These are phyloP conservation scores for Linyphia triangularis DNA, from an alignment of 2,888 invertebrate species.

Conservation along the genomic window DNA sequence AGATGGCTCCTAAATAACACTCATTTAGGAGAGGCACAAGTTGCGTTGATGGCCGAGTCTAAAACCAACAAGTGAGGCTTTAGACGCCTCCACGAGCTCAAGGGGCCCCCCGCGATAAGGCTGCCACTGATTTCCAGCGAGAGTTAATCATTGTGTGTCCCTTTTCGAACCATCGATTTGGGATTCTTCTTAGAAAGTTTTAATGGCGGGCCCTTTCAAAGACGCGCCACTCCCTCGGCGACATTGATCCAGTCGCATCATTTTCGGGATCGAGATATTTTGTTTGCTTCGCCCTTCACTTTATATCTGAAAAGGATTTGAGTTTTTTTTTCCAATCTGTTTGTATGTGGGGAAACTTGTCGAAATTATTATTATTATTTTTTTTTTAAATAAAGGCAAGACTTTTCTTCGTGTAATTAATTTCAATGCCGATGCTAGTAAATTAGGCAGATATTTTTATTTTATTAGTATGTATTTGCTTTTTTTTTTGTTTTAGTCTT, in stretches of 20 bases:
- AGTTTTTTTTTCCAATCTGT: too few relatives aligned
- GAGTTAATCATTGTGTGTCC: constrained; percentile 72
- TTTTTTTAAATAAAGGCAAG: too few relatives aligned
- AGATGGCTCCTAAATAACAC: constrained; percentile 74
- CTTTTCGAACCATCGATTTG: constrained; percentile 61
- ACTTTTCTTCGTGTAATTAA: too few relatives aligned
- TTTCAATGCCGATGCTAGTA: too few relatives aligned
- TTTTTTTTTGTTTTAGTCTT: too few relatives aligned
- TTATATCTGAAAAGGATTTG: too few relatives aligned
- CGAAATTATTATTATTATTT: too few relatives aligned
- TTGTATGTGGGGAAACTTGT: too few relatives aligned
- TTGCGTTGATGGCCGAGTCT: constrained; percentile 67
- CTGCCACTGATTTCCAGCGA: constrained; percentile 59
- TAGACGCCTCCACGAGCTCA: constrained; percentile 69
- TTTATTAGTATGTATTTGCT: too few relatives aligned
- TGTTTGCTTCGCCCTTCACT: too few relatives aligned
- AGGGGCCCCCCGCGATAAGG: constrained; percentile 53
- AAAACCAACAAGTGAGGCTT: constrained; percentile 75
- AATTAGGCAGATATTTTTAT: too few relatives aligned
- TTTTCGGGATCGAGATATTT: not conserved
- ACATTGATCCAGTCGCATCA: not conserved
- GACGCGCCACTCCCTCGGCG: not conserved
- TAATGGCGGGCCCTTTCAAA: constrained; percentile 35
- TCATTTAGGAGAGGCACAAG: constrained; percentile 68
- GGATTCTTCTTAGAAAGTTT: constrained; percentile 64